These are phyloP conservation scores for Erebia epiphron DNA, from an alignment of 2,888 invertebrate genomes.

Conservation along the genomic window DNA sequence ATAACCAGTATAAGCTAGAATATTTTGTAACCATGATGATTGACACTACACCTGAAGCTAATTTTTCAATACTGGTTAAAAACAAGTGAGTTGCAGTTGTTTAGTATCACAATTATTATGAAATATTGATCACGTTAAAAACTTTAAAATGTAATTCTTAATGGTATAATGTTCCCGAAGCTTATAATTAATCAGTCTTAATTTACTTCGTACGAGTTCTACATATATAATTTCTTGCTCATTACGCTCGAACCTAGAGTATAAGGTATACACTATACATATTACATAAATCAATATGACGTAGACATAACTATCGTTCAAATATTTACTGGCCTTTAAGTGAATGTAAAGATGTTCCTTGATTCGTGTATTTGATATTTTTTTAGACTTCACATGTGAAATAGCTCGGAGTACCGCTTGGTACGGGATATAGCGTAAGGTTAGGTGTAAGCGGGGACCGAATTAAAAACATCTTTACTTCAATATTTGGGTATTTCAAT, in stretches of 20 bases:
- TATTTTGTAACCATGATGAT: too few relatives aligned
- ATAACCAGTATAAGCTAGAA: too few relatives aligned
- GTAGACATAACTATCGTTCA: conserved; percentile 72
- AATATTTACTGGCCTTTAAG: conserved; percentile 75
- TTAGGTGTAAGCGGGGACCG: conserved; percentile 58
- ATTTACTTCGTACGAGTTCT: conserved; percentile 41
- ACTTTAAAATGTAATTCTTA: conserved; percentile 20
- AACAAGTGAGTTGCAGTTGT: too few relatives aligned
- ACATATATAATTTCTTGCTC: conserved; percentile 64
- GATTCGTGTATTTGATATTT: conserved; percentile 53
- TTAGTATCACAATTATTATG: too few relatives aligned
- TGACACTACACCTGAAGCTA: too few relatives aligned
- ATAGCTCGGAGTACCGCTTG: conserved; percentile 60
- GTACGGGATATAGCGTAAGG: conserved; percentile 63
- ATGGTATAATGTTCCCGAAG: conserved; percentile 27
- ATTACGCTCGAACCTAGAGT: conserved; percentile 70
- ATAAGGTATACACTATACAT: conserved; percentile 68
- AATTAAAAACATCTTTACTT: not conserved
- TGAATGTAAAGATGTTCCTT: conserved; percentile 65
- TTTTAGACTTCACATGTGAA: conserved; percentile 51
- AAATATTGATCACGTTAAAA: too few relatives aligned
- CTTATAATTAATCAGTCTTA: conserved; percentile 38
- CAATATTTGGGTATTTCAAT: not conserved
- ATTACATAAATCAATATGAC: conserved; percentile 61
- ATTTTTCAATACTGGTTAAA: too few relatives aligned